Conservation (phyloP, 2,113 vertebrate species). For the Hippocampus guttulatus region DNA sequence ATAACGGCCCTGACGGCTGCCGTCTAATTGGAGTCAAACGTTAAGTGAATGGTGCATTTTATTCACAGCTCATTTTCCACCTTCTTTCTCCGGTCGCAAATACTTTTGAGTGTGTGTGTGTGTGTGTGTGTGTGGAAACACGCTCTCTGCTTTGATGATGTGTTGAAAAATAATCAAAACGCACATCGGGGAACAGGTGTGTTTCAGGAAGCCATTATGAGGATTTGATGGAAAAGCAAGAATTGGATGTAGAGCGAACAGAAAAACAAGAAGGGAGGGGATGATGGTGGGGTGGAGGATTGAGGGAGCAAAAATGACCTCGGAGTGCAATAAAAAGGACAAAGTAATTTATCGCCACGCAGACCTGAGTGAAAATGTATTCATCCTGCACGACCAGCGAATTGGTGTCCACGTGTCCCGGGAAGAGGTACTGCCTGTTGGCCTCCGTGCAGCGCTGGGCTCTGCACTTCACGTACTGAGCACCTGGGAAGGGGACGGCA, state of each 20-base stretch:
- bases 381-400: slow-evolving; percentile 95
- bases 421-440: slow-evolving; percentile 81
- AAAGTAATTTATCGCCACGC: slow-evolving; percentile 19
- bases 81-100: neutral
- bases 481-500: slow-evolving; percentile 70
- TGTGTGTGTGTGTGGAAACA: slow-evolving; percentile 2
- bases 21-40: slow-evolving; percentile 65
- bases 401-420: slow-evolving; percentile 84
- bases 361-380: slow-evolving; percentile 92
- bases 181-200: slow-evolving; percentile 59
- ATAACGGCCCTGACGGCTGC: slow-evolving; percentile 53
- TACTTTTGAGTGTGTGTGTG: neutral
- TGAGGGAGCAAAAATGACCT: slow-evolving; percentile 20
- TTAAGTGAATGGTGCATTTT: slow-evolving; percentile 41
- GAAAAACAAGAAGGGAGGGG: neutral
- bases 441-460: slow-evolving; percentile 87
- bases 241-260: slow-evolving; percentile 36
- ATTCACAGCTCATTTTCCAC: slow-evolving; percentile 36
- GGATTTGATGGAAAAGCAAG: slow-evolving; percentile 55
- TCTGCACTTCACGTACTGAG: slow-evolving; percentile 89
- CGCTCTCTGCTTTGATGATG: slow-evolving; percentile 30
- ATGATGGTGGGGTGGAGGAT: too few species aligned
- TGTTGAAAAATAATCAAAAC: slow-evolving; percentile 57
- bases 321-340: neutral
- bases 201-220: slow-evolving; percentile 52